Conservation (phyloP, 1,140 invertebrate species). For the Brachionus calyciflorus region DNA sequence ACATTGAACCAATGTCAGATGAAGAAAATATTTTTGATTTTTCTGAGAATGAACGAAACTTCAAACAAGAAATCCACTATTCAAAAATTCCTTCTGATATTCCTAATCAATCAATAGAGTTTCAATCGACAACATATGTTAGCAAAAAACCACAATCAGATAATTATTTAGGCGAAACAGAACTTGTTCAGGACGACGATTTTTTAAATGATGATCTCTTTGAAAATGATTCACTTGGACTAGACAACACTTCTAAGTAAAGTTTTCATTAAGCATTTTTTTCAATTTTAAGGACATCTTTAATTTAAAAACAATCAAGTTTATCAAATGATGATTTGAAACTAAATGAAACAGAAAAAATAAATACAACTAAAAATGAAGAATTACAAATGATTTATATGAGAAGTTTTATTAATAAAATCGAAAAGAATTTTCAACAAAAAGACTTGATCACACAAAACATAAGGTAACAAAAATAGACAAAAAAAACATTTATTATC, state of each 20-base stretch:
- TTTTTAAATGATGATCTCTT: slow-evolving; percentile 7
- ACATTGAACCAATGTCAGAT: slow-evolving; percentile 35
- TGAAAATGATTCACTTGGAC: slow-evolving; percentile 10
- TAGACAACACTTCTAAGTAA: not conserved
- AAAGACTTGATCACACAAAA: slow-evolving; percentile 54
- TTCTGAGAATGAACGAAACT: not conserved
- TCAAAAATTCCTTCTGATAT: not conserved
- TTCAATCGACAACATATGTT: not conserved
- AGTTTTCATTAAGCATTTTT: not conserved
- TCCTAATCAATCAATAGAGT: not conserved
- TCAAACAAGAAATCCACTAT: not conserved
- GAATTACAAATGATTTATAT: slow-evolving; percentile 58
- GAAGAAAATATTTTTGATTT: slow-evolving; percentile 23
- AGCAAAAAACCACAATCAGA: slow-evolving; percentile 10
- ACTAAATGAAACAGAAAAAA: slow-evolving; percentile 51
- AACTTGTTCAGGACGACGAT: not conserved
- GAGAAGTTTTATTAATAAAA: slow-evolving; percentile 55
- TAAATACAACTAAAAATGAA: slow-evolving; percentile 53
- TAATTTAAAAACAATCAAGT: not conserved
- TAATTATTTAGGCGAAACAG: not conserved
- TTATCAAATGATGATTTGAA: slow-evolving; percentile 47
- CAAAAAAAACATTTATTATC: not conserved
- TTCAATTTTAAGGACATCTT: not conserved
- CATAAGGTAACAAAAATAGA: slow-evolving; percentile 51
- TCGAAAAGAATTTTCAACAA: slow-evolving; percentile 55